A percentile compares a stretch with the other conserved stretches of the same genome.
These are phyloP conservation scores for Oopsacas minuta DNA, from an alignment of 37 sponge, comb jelly and placozoan species.

Conservation along the genomic window DNA sequence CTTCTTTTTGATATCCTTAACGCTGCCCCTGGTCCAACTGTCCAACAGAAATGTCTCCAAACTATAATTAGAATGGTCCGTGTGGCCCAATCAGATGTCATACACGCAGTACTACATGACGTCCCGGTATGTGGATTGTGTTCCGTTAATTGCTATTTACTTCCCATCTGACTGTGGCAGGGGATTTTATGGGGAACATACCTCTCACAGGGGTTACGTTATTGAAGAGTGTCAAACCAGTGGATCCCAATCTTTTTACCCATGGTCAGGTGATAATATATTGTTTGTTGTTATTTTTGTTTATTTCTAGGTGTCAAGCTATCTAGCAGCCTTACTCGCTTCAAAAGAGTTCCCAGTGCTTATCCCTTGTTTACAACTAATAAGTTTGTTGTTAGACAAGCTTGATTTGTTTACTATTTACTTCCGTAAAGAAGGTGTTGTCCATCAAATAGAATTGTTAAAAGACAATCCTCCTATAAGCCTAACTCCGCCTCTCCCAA, in stretches of 20 bases:
- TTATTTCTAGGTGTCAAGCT: neutral
- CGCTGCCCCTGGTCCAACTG: slow-evolving; percentile 32
- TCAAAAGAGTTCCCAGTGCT: neutral
- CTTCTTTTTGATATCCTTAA: neutral
- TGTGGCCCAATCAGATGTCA: neutral
- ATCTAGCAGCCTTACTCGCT: neutral
- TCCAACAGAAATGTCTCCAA: slow-evolving; percentile 65
- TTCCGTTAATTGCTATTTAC: too few relatives aligned
- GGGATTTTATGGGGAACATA: too few relatives aligned
- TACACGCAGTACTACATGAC: neutral
- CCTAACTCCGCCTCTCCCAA: neutral
- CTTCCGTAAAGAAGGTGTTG: slow-evolving; percentile 3
- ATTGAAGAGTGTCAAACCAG: too few relatives aligned
- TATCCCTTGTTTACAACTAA: neutral
- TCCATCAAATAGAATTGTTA: neutral
- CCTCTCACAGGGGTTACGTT: too few relatives aligned
- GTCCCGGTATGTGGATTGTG: neutral
- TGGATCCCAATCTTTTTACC: too few relatives aligned
- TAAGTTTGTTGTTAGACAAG: neutral
- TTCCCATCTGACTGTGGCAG: too few relatives aligned
- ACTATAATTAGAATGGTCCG: slow-evolving; percentile 53
- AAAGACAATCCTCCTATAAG: neutral
- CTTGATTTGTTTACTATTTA: neutral
- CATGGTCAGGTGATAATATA: too few relatives aligned
- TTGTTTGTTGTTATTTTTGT: neutral